These are phyloP conservation scores for Coboldia fuscipes DNA, from an alignment of 1,140 invertebrate species.

Conservation along the genomic window DNA sequence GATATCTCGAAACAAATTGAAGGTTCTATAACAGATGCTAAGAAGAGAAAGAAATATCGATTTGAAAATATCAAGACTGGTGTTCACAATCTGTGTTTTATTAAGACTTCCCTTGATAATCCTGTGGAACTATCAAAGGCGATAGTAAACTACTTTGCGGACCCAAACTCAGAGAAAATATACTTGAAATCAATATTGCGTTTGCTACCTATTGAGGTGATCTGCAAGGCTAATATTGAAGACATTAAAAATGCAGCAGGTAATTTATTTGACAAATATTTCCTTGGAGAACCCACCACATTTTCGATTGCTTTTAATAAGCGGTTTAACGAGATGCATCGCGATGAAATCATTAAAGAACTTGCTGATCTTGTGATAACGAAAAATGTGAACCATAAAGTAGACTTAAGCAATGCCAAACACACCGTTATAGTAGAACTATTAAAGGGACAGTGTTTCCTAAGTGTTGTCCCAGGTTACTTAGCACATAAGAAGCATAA, in stretches of 20 bases:
- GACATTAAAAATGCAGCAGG: constrained; percentile 47
- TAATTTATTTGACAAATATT: constrained; percentile 47
- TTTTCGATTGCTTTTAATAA: constrained; percentile 63
- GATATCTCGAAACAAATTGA: too few species aligned
- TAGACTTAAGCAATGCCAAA: constrained; percentile 51
- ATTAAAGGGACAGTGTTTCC: constrained; percentile 38
- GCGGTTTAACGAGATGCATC: constrained; percentile 44
- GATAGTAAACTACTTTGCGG: constrained; percentile 50
- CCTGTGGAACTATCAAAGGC: constrained; percentile 38
- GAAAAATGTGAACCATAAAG: constrained; percentile 47
- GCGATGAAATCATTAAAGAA: constrained; percentile 44
- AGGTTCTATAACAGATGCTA: constrained; percentile 30
- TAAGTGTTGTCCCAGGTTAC: constrained; percentile 43
- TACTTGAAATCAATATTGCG: constrained; percentile 53
- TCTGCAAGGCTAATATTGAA: constrained; percentile 53
- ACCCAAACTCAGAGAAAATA: constrained; percentile 35
- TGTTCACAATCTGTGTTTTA: constrained; percentile 65
- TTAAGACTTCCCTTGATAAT: constrained; percentile 48
- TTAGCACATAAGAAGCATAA: constrained; percentile 47
- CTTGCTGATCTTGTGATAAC: constrained; percentile 41
- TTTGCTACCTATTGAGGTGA: constrained; percentile 55
- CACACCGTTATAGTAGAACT: constrained; percentile 60
- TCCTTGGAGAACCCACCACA: constrained; percentile 42
- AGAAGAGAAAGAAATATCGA: constrained; percentile 21
- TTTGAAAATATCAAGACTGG: constrained; percentile 50